A percentile compares a stretch with the other conserved stretches of the same genome.
These are phyloP conservation scores for Lanius ludovicianus DNA, from an alignment of 2,113 vertebrate species.

Conservation along the genomic window DNA sequence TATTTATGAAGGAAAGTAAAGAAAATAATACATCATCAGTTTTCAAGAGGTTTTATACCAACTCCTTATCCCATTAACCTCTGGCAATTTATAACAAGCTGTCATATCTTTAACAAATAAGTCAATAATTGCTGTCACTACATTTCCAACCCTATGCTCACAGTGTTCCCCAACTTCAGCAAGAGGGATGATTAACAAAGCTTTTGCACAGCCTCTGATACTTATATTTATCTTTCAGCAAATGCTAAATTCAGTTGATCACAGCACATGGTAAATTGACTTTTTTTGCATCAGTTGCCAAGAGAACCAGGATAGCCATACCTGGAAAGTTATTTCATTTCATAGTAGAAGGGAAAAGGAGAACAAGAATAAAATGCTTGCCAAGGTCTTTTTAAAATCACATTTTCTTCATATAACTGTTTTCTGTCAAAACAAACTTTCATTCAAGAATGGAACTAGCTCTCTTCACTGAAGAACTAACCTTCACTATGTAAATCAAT, in stretches of 20 bases:
- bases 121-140: conserved; percentile 58
- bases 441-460: background rate
- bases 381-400: conserved; percentile 20
- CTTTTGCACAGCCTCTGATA: background rate
- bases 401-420: background rate
- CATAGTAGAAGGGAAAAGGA: background rate
- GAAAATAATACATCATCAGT: conserved; percentile 28
- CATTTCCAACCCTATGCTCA: background rate
- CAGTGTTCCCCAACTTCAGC: background rate
- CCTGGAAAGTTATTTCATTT: background rate
- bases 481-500: conserved; percentile 7
- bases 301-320: background rate
- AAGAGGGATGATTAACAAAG: conserved; percentile 14
- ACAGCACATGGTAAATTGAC: background rate
- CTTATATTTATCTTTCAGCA: background rate
- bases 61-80: conserved; percentile 62
- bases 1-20: conserved; percentile 45
- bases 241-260: background rate
- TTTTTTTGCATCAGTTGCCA: background rate
- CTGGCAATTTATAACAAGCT: conserved; percentile 51
- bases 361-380: background rate
- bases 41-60: conserved; percentile 31
- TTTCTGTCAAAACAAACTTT: conserved; percentile 43
- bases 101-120: conserved; percentile 55
- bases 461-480: conserved; percentile 12